Evolutionary conservation across 2,888 invertebrate genomes (phyloP), one percentile per base, ranked within the genome.

Genomic region (Chelonus formosanus): DNA sequence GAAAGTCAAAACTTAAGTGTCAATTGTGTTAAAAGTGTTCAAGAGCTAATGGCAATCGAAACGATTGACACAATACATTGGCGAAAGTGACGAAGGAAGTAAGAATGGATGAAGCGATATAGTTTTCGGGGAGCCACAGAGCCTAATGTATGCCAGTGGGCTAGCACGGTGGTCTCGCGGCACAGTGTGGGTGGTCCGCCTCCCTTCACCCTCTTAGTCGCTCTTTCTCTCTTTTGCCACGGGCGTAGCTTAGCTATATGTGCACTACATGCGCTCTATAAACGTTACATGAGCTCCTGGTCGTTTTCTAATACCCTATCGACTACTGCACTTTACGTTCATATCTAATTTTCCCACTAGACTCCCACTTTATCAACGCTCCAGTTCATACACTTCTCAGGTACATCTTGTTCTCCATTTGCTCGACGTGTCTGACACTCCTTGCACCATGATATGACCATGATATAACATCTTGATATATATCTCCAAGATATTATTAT

Each of bases 91-190:
- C 57, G 67, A 56, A 35, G 60, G 56, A 68, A 67, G 73, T 67
- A 40, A 52, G 47, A 65, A 48, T 48, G 52, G 54, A 67, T 66
- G 56, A 56, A 60, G 55, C 73, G 77, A 76, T 78, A 78, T 79
- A 78, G 79, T 79, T 79, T 79, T 79, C 76, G 79, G 79, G 78
- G 78, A 78, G 77, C 78, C 78, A 75, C 75, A 73, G 80, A 64
- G 72, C 81, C 81, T 84, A 84, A 84, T 84, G 81, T 84, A 83
- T 84, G 84, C 84, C 82, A 83, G 82, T 80, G 80, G 82, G 80
- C 84, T 82, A 82, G 79, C 82, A 83, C 82, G 84, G 84, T 84
- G 84, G 84, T 84, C 84, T 73, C 81, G 77, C 81, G 78, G 78
- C 76, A 75, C 81, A 78, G 81, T 81, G 84, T 83, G 84, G 84